These are phyloP conservation scores for Heliconius ismenius DNA, from an alignment of 2,888 invertebrate genomes.

Conservation along the genomic window DNA sequence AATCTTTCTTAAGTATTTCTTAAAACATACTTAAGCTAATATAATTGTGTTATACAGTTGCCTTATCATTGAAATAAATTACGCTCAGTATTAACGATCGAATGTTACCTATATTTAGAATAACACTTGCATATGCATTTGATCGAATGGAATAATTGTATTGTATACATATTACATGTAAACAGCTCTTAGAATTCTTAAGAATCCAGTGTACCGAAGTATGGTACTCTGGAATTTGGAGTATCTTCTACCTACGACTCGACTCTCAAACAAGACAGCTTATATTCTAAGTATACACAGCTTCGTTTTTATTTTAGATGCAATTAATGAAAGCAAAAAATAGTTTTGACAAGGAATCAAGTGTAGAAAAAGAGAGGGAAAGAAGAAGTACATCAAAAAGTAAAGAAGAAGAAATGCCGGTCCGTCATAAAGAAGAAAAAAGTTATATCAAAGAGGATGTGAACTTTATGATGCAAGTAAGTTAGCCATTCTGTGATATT, in stretches of 20 bases:
- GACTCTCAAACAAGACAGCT: too few species aligned
- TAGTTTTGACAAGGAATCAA: slow-evolving; percentile 80
- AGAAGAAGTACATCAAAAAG: slow-evolving; percentile 72
- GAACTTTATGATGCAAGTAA: slow-evolving; percentile 78
- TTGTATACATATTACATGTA: background rate
- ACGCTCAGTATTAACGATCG: background rate
- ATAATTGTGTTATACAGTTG: background rate
- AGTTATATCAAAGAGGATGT: slow-evolving; percentile 71
- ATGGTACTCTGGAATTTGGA: too few species aligned
- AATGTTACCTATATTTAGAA: background rate
- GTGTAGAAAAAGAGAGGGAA: slow-evolving; percentile 75
- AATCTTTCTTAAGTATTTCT: background rate
- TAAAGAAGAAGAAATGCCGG: slow-evolving; percentile 73
- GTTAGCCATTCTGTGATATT: background rate
- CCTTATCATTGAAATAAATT: background rate
- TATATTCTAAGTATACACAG: too few species aligned
- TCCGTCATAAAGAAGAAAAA: slow-evolving; percentile 61
- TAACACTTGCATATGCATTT: background rate
- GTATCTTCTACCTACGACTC: too few species aligned
- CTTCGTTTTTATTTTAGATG: slow-evolving; percentile 63
- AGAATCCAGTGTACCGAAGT: too few species aligned
- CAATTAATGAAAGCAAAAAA: slow-evolving; percentile 79
- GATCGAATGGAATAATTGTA: background rate
- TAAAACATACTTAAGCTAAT: background rate
- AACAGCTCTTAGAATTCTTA: too few species aligned